Base-by-base conservation (phyloP, 2,888 invertebrate genomes). In the Cephalotes varians region DNA sequence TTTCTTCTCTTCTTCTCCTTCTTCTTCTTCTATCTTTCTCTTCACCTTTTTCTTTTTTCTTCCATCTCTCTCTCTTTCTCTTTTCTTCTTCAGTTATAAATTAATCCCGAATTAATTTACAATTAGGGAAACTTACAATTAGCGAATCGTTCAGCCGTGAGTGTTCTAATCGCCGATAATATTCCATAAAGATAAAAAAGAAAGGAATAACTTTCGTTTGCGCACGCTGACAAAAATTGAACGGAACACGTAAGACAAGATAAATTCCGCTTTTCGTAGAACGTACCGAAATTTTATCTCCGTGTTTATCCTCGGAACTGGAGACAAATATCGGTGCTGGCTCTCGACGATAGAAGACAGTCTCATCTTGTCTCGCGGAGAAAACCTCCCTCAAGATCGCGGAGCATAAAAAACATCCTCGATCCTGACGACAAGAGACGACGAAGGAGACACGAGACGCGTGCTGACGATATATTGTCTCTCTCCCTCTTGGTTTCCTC, bases 401-500 rank as follows among this genome's bases (percentile, higher is more conserved):
- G 28, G 28, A 31, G 72, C 73, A 86, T 85, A 89, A 89, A 89
- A 89, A 89, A 67, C 82, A 72, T 87, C 71, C 73, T 65, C 60
- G 81, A 87, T 82, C 79, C 71, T 60, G 83, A 81, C 69, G 60
- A 60, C 60, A 62, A 64, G 62, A 60, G 80, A 21, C 25, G 67
- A 56, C 71, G 79, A 72, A 60, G 25, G 67, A 83, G 74, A 85
- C 67, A 81, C 54, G 80, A 73, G 82, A 67, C 49, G 87, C 87
- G 88, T 91, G 89, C 85, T 85, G 81, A 84, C 85, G 85, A 87
- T 86, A 88, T 86, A 91, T 91, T 90, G 92, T 91, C 87, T 89
- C 85, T 91, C 88, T 88, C 85, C 86, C 89, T 51, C 62, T 85
- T 34, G 15, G 18, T 83, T 85, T 83, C 60, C 77, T 18, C 34